Evolutionary conservation across 2,797 vertebrate genomes (phyloP), one percentile per base, ranked within the genome.

Genomic region (Anguilla obscura): DNA sequence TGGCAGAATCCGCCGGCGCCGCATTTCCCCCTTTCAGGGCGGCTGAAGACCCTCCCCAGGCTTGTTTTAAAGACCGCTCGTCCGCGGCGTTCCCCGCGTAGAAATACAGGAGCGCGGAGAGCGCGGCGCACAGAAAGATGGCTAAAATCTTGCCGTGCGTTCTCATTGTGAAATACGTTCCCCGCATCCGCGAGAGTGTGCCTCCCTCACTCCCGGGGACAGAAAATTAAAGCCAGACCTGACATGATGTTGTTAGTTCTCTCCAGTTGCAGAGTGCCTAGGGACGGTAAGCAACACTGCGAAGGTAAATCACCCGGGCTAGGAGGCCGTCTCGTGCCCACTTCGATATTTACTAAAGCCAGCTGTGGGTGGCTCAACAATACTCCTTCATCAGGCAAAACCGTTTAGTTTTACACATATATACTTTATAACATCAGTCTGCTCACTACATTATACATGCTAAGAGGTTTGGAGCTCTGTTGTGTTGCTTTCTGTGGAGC

Each of bases 151-250:
- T 89, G 60, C 27, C 54, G 54, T 86, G 50, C 36, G 86, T 86
- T 89, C 79, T 89, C 88, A 89, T 89, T 60, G 74, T 84, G 74
- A 18, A 36, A 85, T 60, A 48, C n/a, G 30, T 85, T 45, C 50
- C 85, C 60, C n/a, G 76, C 63, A 30, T 71, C 79, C 21, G 76
- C 56, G 45, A 86, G 52, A 82, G 18, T 58, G 87, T 86, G 36
- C 36, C 80, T 88, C 88, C 85, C 66, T 63, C 74, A 86, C 66
- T 16, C 16, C 16, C 66, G 85, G 16, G 85, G 30, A 79, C 86
- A 60, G 85, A 85, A 88, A 88, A 88, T 88, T 86, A 83, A 88
- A 82, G 58, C 84, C 88, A 88, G 88, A 88, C 79, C 52, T 83
- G 27, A 66, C 88, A 88, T 85, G 69, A 54, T 82, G 45, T 58